These are phyloP conservation scores for Tiliqua scincoides DNA, from an alignment of 2,113 vertebrate species.

Conservation along the genomic window DNA sequence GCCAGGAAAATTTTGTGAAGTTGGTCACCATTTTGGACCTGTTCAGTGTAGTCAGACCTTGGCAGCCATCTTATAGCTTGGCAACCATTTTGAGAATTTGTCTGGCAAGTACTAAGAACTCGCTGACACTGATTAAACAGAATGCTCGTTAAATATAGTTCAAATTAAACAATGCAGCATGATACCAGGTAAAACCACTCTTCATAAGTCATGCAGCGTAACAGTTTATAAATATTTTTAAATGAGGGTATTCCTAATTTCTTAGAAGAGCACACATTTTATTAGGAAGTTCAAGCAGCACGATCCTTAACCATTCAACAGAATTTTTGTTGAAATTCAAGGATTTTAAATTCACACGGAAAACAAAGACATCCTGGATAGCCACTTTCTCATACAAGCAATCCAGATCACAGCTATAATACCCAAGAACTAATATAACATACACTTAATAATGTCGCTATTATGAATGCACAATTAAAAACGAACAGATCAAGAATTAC, in stretches of 20 bases:
- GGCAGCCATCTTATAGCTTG: constrained; percentile 98
- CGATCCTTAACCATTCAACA: constrained; percentile 66
- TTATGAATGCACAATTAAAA: not conserved
- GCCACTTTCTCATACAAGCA: not conserved
- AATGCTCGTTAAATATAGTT: constrained; percentile 79
- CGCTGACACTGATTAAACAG: constrained; percentile 82
- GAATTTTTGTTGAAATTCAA: not conserved
- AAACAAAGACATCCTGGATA: not conserved
- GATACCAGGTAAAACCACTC: constrained; percentile 74
- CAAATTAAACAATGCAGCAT: constrained; percentile 72
- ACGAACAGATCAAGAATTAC: accelerated
- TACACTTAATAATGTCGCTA: not conserved
- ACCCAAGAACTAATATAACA: not conserved
- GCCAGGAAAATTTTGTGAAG: constrained; percentile 64
- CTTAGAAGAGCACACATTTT: not conserved
- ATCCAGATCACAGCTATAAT: not conserved
- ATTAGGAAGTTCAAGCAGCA: not conserved
- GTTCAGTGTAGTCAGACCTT: constrained; percentile 78
- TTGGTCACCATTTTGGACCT: constrained; percentile 81
- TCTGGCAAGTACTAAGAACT: constrained; percentile 84
- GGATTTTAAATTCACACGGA: not conserved
- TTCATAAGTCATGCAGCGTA: constrained; percentile 48
- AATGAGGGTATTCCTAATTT: constrained; percentile 23
- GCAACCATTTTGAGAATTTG: constrained; percentile 98
- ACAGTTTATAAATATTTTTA: constrained; percentile 53